Base-by-base conservation (phyloP, 2,888 invertebrate species). In the Gymnosoma rotundatum region DNA sequence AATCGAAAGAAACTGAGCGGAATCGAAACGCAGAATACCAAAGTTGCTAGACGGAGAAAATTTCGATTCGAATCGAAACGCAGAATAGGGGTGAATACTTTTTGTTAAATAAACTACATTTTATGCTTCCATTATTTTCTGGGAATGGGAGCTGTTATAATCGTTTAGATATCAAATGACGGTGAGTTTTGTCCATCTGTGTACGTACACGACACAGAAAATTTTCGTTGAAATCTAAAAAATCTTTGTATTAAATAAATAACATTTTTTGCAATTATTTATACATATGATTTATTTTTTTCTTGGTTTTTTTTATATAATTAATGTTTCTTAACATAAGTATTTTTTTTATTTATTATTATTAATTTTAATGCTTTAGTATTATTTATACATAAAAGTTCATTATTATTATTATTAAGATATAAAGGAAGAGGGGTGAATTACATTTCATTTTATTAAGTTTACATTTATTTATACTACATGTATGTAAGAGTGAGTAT, bases 241-340 rank as follows among this genome's bases (percentile, higher is more conserved):
- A 32, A 7, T 32, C 32, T 32, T 32, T 8, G 6, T 6, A 32
- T 48, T n/a, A 5, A 48, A 48, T 48, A 38, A 75, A 70, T 63
- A 70, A 64, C 10, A 1, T 67, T 70, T 83, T 81, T 70, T 83
- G 81, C 86, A 83, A 78, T 83, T 75, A 86, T 78, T 78, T 83
- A 81, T 81, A 83, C 72, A 75, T 82, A 79, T 82, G 56, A 81
- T 80, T 81, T 83, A 76, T 83, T 76, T 70, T 72, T 67, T 69
- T 54, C 20, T 70, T 60, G 16, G 38, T 78, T 52, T 42, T 73
- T 70, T 66, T 25, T 58, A 63, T 76, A 64, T 64, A 60, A 70
- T 79, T 76, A 69, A 79, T 86, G 74, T 36, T 78, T 86, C 83
- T 86, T 83, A 86, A 78, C 80, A 80, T 78, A 80, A 74, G 78